phyloP scores from a whole-genome alignment of 2,113 vertebrate species.

The Mesocricetus auratus region DNA sequence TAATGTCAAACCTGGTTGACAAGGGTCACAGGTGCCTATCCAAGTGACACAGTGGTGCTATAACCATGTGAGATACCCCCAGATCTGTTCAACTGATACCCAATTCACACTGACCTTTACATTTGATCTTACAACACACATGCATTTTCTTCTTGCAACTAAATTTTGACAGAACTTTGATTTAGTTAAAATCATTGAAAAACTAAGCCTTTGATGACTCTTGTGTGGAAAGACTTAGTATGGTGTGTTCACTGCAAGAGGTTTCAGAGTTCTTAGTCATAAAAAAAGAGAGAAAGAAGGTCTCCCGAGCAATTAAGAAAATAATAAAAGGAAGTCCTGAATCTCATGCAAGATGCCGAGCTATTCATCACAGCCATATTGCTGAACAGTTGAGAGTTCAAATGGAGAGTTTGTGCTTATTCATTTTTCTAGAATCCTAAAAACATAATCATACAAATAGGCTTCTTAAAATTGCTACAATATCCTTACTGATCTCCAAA shows the following conservation, averaged over 20 bases:
- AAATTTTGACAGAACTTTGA: slow-evolving; percentile 28
- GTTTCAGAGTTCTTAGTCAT: slow-evolving; percentile 11
- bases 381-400: slow-evolving; percentile 20
- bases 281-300: background rate
- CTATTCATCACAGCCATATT: background rate
- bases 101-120: background rate
- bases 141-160: background rate
- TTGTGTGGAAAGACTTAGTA: slow-evolving; percentile 38
- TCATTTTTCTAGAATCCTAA: slow-evolving; percentile 52
- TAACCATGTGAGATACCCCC: background rate
- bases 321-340: background rate
- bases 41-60: background rate
- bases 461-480: background rate
- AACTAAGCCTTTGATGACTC: background rate
- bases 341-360: background rate
- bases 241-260: background rate
- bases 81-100: background rate
- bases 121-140: background rate
- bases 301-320: slow-evolving; percentile 16
- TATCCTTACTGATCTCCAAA: slow-evolving; percentile 36
- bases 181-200: slow-evolving; percentile 28
- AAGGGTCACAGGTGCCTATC: background rate
- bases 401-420: slow-evolving; percentile 6
- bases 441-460: background rate
- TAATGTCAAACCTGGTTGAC: background rate